Evolutionary conservation across 2,113 vertebrate species (phyloP).

Genomic region (Colossoma macropomum): DNA sequence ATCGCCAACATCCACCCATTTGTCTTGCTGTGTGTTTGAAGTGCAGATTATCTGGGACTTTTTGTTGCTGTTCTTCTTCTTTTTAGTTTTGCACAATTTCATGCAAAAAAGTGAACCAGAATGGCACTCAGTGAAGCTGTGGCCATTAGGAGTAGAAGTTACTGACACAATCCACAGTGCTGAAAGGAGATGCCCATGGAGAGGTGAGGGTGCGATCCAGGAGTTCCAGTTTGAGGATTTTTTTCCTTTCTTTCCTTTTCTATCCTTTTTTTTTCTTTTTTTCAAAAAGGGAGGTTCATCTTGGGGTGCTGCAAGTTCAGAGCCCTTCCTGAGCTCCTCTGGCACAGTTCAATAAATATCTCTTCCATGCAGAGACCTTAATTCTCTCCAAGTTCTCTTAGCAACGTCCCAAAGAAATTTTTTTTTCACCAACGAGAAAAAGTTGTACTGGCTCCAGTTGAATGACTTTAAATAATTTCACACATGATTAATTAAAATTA

Average conservation of each 20-base stretch:
- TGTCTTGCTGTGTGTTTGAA: slow-evolving; percentile 49
- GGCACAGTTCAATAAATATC: slow-evolving; percentile 92
- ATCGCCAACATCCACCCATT: slow-evolving; percentile 64
- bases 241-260: slow-evolving; percentile 65
- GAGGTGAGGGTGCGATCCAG: slow-evolving; percentile 64
- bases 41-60: slow-evolving; percentile 48
- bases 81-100: slow-evolving; percentile 80
- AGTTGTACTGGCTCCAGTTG: slow-evolving; percentile 98
- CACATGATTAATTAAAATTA: slow-evolving; percentile 87
- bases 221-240: slow-evolving; percentile 60
- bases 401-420: slow-evolving; percentile 74
- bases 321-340: slow-evolving; percentile 76
- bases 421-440: slow-evolving; percentile 86
- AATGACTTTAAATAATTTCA: slow-evolving; percentile 96
- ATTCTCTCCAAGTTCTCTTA: slow-evolving; percentile 81
- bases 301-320: slow-evolving; percentile 71
- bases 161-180: slow-evolving; percentile 84
- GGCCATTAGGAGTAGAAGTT: slow-evolving; percentile 82
- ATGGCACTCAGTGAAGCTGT: slow-evolving; percentile 83
- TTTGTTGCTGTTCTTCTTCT: slow-evolving; percentile 65
- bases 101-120: slow-evolving; percentile 87
- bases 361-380: slow-evolving; percentile 74
- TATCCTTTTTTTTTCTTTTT: neutral
- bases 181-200: slow-evolving; percentile 73
- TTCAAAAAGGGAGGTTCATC: slow-evolving; percentile 73